A percentile compares a stretch with the other conserved stretches of the same genome.
Conservation (phyloP, 2,797 vertebrate species). For the Hydrolagus colliei region DNA sequence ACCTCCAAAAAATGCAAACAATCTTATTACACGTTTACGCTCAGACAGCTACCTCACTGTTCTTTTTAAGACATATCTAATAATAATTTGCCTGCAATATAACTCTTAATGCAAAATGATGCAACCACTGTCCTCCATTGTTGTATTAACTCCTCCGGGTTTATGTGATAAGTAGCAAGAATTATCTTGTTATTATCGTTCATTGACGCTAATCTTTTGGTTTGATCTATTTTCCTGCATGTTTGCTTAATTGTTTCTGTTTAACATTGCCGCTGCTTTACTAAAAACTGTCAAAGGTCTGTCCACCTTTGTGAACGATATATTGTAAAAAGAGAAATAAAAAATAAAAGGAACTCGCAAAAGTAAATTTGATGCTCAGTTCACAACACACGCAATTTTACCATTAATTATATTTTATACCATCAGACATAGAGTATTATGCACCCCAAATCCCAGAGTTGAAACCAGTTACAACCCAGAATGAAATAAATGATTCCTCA, state of each 20-base stretch:
- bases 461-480: too few relatives aligned
- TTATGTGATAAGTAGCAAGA: neutral
- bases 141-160: neutral
- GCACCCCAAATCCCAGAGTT: too few relatives aligned
- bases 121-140: neutral
- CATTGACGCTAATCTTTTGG: neutral
- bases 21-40: neutral
- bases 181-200: neutral
- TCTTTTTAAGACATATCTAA: neutral
- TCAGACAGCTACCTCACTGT: neutral
- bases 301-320: slow-evolving; percentile 12
- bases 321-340: slow-evolving; percentile 6
- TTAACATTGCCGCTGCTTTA: neutral
- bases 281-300: neutral
- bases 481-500: neutral
- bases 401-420: too few relatives aligned
- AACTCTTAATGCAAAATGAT: slow-evolving; percentile 13
- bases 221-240: slow-evolving; percentile 25
- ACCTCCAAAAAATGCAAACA: neutral
- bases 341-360: neutral
- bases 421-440: too few relatives aligned
- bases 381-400: neutral
- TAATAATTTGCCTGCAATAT: neutral
- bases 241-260: neutral
- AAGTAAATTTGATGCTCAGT: neutral